Percentiles rank a stretch among this genome's conserved stretches.
Evolutionary conservation across 2,113 vertebrate genomes (phyloP).

Genomic region (Scytalopus superciliaris): DNA sequence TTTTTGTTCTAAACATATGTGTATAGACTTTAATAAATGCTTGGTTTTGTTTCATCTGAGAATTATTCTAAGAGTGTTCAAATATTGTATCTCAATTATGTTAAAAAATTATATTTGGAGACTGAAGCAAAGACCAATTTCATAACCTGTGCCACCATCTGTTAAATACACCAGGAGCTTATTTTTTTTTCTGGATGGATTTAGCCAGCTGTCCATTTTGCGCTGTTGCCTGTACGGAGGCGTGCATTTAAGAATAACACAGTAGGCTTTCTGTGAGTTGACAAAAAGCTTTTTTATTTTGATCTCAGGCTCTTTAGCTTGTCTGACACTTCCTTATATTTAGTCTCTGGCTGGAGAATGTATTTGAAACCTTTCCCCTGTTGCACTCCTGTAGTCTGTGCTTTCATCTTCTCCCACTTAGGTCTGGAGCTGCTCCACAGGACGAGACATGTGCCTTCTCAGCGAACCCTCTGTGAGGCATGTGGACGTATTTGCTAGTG

Average conservation of each 20-base stretch:
- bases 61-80: not conserved
- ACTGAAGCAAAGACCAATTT: slow-evolving; percentile 36
- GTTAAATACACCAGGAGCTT: slow-evolving; percentile 49
- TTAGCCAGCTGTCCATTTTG: slow-evolving; percentile 62
- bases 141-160: slow-evolving; percentile 53
- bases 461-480: rapidly evolving
- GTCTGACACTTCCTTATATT: slow-evolving; percentile 51
- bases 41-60: not conserved
- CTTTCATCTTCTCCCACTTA: not conserved
- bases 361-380: slow-evolving; percentile 14
- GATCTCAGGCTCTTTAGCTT: not conserved
- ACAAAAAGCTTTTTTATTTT: slow-evolving; percentile 48
- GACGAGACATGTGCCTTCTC: not conserved
- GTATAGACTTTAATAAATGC: not conserved
- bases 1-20: not conserved
- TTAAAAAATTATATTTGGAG: not conserved
- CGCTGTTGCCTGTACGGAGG: slow-evolving; percentile 33
- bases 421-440: not conserved
- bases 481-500: not conserved
- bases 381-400: not conserved
- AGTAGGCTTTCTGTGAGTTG: slow-evolving; percentile 46
- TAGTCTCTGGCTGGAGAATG: slow-evolving; percentile 26
- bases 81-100: not conserved
- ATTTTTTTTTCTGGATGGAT: slow-evolving; percentile 21
- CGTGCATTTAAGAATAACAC: slow-evolving; percentile 33